Percentiles rank a stretch among this genome's conserved stretches.
phyloP scores from a whole-genome alignment of 2,113 vertebrate species.

The Vireo altiloquus region DNA sequence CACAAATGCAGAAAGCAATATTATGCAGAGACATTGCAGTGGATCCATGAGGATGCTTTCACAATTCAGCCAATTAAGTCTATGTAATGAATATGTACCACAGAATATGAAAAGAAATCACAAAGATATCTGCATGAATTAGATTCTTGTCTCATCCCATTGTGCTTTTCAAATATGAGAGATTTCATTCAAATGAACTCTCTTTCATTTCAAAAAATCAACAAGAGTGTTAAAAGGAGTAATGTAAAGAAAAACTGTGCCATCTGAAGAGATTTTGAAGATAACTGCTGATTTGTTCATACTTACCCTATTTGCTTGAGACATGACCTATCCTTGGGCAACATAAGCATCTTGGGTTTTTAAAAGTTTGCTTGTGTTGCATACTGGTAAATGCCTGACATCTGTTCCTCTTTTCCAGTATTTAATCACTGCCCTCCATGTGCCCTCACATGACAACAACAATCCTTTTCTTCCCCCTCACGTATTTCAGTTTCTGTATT shows the following conservation, averaged over 20 bases:
- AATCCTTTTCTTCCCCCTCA: not conserved
- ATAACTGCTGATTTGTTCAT: not conserved
- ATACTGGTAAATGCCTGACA: slow-evolving; percentile 17
- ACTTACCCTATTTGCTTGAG: not conserved
- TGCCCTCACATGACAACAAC: slow-evolving; percentile 2
- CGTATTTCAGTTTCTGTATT: not conserved
- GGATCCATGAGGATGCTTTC: not conserved
- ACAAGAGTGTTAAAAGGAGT: not conserved
- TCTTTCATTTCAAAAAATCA: not conserved
- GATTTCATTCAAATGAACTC: not conserved
- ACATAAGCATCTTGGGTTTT: slow-evolving; percentile 31
- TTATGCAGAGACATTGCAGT: not conserved
- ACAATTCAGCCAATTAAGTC: not conserved
- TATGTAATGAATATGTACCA: not conserved
- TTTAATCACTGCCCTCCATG: not conserved
- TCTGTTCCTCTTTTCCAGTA: slow-evolving; percentile 26
- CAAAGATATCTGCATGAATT: not conserved
- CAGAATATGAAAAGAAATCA: not conserved
- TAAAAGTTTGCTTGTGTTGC: slow-evolving; percentile 9
- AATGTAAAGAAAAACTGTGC: not conserved
- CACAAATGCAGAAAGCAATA: not conserved
- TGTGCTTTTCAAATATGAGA: not conserved
- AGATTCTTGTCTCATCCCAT: not conserved
- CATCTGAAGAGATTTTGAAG: not conserved
- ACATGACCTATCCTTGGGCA: slow-evolving; percentile 14